Evolutionary conservation across 1,140 invertebrate genomes (phyloP).

Genomic region (Euwallacea similis): DNA sequence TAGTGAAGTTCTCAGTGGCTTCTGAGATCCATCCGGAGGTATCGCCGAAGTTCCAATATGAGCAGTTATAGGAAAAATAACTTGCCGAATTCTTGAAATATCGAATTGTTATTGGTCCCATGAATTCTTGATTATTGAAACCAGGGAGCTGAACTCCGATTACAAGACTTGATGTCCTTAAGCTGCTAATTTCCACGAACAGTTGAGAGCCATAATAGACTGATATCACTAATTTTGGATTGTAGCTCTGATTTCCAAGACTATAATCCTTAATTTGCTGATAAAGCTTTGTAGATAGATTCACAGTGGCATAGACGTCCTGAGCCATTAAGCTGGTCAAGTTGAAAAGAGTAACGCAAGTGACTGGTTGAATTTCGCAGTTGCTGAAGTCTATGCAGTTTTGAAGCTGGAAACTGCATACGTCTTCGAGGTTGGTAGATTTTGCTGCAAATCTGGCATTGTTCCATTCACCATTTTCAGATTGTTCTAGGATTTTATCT

Average conservation of each 20-base stretch:
- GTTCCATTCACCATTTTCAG: background rate
- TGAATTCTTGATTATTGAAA: slow-evolving; percentile 13
- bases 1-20: slow-evolving; percentile 1
- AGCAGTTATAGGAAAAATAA: slow-evolving; percentile 24
- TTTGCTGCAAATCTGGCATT: slow-evolving; percentile 18
- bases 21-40: slow-evolving; percentile 9
- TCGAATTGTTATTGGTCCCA: slow-evolving; percentile 25
- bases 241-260: slow-evolving; percentile 6
- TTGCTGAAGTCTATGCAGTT: background rate
- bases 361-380: background rate
- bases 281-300: slow-evolving; percentile 14
- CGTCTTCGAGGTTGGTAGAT: background rate
- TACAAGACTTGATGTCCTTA: slow-evolving; percentile 17
- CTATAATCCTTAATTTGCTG: slow-evolving; percentile 20
- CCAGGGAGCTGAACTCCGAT: slow-evolving; percentile 26
- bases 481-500: slow-evolving; percentile 13
- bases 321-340: background rate
- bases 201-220: slow-evolving; percentile 29
- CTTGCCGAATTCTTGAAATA: slow-evolving; percentile 1
- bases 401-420: no score
- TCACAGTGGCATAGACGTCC: slow-evolving; percentile 9
- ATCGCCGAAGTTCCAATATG: slow-evolving; percentile 30
- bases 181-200: slow-evolving; percentile 10
- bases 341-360: background rate
- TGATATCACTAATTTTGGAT: slow-evolving; percentile 21